Percentiles rank a stretch among this genome's conserved stretches.
Evolutionary conservation across 37 sponge, comb jelly and placozoan species (phyloP).

Genomic region (Diacarnus erythraeanus): DNA sequence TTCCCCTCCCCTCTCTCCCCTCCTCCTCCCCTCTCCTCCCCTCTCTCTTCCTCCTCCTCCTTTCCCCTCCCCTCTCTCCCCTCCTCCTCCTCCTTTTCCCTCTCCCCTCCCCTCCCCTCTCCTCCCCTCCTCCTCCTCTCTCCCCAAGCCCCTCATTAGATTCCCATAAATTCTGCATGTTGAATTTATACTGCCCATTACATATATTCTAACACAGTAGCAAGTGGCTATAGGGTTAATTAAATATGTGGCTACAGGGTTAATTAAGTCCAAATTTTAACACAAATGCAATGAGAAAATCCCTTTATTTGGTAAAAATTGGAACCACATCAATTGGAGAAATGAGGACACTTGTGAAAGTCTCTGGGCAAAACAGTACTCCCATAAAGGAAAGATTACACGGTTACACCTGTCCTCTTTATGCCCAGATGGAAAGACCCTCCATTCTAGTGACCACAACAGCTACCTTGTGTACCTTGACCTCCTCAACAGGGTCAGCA

Average conservation of each 20-base stretch:
- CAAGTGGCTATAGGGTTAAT: too few species aligned
- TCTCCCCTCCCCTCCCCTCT: not conserved
- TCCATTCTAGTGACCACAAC: not conserved
- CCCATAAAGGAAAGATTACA: too few species aligned
- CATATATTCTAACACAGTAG: too few species aligned
- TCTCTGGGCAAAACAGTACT: too few species aligned
- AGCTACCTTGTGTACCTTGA: not conserved
- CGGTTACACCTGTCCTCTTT: too few species aligned
- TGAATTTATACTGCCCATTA: not conserved
- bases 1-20: not conserved
- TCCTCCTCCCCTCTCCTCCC: conserved; percentile 20
- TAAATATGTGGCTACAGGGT: too few species aligned
- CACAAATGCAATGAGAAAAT: too few species aligned
- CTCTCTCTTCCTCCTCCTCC: conserved; percentile 2
- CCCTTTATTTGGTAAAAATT: too few species aligned
- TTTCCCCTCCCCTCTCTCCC: not conserved
- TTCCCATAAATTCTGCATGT: not conserved
- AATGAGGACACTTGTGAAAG: too few species aligned
- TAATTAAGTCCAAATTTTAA: too few species aligned
- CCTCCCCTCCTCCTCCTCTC: not conserved
- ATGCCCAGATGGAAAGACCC: too few species aligned
- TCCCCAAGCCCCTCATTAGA: not conserved
- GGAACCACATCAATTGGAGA: too few species aligned
- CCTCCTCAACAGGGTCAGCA: not conserved
- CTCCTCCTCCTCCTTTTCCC: not conserved